Evolutionary conservation across 2,888 invertebrate species (phyloP).

Genomic region (Ferrisia virgata): DNA sequence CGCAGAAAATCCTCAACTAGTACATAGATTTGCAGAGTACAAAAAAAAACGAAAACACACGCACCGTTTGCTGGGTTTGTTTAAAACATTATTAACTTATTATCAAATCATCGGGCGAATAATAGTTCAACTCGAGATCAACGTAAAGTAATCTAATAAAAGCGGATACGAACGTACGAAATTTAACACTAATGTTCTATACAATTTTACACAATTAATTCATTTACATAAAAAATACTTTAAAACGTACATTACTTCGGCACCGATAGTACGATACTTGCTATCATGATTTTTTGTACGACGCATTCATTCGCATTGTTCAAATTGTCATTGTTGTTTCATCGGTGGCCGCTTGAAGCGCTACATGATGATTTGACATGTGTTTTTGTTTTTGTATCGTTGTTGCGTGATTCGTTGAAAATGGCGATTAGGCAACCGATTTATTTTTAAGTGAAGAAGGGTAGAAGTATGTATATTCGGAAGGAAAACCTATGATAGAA

Average conservation of each 20-base stretch:
- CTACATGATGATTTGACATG: background rate
- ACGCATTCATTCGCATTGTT: conserved; percentile 1
- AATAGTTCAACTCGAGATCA: background rate
- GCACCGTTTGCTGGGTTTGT: background rate
- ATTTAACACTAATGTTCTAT: background rate
- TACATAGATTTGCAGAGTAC: background rate
- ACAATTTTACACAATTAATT: conserved; percentile 14
- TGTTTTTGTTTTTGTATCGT: too few species aligned
- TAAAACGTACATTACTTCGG: conserved; percentile 24
- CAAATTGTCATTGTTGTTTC: background rate
- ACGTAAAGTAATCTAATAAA: too few species aligned
- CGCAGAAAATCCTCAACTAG: background rate
- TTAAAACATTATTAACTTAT: too few species aligned
- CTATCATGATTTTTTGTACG: background rate
- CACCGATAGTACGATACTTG: conserved; percentile 15
- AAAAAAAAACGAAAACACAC: too few species aligned
- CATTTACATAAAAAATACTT: background rate
- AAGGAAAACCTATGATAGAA: too few species aligned
- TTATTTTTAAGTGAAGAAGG: too few species aligned
- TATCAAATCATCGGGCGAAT: background rate
- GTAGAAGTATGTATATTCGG: too few species aligned
- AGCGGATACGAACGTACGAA: background rate
- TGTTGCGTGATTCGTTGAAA: too few species aligned
- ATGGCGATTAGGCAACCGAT: background rate
- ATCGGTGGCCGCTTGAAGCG: background rate